phyloP scores from a whole-genome alignment of 2,888 invertebrate genomes.

The Chymomyza amoena region DNA sequence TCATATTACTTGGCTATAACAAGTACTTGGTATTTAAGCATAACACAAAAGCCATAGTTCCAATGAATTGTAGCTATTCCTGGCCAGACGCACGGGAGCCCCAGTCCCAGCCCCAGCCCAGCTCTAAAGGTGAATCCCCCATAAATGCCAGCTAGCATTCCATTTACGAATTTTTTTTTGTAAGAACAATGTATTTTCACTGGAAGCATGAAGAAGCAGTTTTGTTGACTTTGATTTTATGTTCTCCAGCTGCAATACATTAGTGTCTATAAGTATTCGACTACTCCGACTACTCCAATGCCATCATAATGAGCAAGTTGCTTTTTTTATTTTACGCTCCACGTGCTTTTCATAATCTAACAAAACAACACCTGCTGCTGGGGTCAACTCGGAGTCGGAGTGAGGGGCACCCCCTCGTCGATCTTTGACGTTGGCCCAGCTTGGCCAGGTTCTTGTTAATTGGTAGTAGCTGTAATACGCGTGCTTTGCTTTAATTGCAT shows the following conservation, averaged over 20 bases:
- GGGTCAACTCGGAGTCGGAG: neutral
- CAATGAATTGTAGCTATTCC: too few relatives aligned
- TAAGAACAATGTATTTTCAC: neutral
- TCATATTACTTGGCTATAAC: too few relatives aligned
- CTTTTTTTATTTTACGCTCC: neutral
- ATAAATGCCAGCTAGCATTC: too few relatives aligned
- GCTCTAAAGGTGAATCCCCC: too few relatives aligned
- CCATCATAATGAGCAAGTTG: neutral
- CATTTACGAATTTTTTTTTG: too few relatives aligned
- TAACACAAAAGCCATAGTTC: too few relatives aligned
- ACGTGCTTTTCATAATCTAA: neutral
- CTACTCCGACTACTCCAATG: neutral
- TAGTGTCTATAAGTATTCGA: neutral
- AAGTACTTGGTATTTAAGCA: neutral
- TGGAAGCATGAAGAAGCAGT: neutral
- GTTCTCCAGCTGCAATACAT: neutral
- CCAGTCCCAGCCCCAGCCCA: too few relatives aligned
- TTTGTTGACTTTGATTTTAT: neutral
- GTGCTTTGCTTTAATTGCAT: neutral
- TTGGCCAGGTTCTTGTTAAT: neutral
- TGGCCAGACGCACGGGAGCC: too few relatives aligned
- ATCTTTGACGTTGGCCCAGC: neutral
- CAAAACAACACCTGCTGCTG: too few relatives aligned
- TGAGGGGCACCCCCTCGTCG: too few relatives aligned
- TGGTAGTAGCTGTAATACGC: neutral